phyloP scores from a whole-genome alignment of 2,888 invertebrate species.

The Aphodius sticticus region DNA sequence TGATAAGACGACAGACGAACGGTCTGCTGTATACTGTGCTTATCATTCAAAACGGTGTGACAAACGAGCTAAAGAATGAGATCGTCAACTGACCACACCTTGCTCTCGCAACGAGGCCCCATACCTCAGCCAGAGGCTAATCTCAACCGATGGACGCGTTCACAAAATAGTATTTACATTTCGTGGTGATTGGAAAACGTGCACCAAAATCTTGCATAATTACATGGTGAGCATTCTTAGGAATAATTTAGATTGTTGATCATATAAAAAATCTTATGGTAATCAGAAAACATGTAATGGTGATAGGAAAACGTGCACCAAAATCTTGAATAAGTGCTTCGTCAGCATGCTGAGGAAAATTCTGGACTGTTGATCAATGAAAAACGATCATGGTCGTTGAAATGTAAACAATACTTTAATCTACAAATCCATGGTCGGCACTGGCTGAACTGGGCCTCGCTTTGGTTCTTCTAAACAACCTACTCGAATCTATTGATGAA shows the following conservation, averaged over 20 bases:
- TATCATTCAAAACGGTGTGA: constrained; percentile 59
- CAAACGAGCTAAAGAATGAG: constrained; percentile 61
- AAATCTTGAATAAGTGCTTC: neutral
- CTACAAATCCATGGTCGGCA: constrained; percentile 35
- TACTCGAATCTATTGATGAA: constrained; percentile 42
- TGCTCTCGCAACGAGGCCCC: constrained; percentile 53
- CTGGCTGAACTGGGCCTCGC: constrained; percentile 48
- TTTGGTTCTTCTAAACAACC: constrained; percentile 41
- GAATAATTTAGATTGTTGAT: neutral
- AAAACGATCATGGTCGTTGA: neutral
- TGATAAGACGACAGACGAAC: neutral
- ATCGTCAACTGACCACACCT: constrained; percentile 60
- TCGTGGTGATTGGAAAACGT: neutral
- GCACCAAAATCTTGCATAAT: neutral
- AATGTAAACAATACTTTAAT: neutral
- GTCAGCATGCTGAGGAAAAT: neutral
- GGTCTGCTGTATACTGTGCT: constrained; percentile 46
- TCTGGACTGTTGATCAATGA: neutral
- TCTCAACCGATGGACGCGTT: constrained; percentile 33
- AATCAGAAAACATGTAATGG: neutral
- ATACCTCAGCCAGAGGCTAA: constrained; percentile 42
- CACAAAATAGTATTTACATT: neutral
- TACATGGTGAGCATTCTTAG: neutral
- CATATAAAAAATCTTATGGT: neutral
- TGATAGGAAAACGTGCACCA: neutral